Base-by-base conservation (phyloP, 2,797 vertebrate genomes). In the Hypotaenidia okinawae region DNA sequence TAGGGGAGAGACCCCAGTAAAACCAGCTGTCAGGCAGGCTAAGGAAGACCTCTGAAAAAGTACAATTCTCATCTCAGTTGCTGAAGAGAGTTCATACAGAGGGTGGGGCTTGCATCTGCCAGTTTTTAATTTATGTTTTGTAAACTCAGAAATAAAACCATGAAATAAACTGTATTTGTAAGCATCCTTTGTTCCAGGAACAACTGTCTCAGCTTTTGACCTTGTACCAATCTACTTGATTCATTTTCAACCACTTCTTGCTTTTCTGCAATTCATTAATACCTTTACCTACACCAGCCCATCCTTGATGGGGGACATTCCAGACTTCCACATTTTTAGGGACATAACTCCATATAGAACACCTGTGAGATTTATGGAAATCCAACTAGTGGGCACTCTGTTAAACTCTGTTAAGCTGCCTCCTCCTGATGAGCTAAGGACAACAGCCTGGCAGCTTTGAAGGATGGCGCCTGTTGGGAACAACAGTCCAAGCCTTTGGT, bases 121-220 rank as follows among this genome's bases (percentile, higher is more conserved):
- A 79, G 35, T 43, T 81, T 94, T 91, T 84, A 91, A 80, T 3
- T 84, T 91, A 67, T 1, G 8, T 25, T 90, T 75, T 90, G 81
- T 93, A 87, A 90, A 55, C 18, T 93, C 63, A 76, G 88, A 88
- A 97, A 90, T 93, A 96, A 96, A 95, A 76, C 2, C 0, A 27
- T 79, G 23, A 89, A 89, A 90, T 73, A 84, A 91, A 14, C 6
- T 57, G 13, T n/a, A 63, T 86, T 82, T 88, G 23, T 86, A 70
- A 88, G 39, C 28, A 84, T 93, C 35, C 16, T 93, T 84, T 93
- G 25, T 89, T 27, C 35, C n/a, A 93, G 73, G 84, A 83, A 6
- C 16, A 63, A 5, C 33, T 69, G 73, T 7, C 51, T 83, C 16
- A 47, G 47, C 83, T 32, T 86, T 66, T 59, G 27, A 4, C 55